Percentiles rank a stretch among this genome's conserved stretches.
phyloP scores from a whole-genome alignment of 64 coral and sea anemone genomes.

The Hydrozoanthus tunicans region DNA sequence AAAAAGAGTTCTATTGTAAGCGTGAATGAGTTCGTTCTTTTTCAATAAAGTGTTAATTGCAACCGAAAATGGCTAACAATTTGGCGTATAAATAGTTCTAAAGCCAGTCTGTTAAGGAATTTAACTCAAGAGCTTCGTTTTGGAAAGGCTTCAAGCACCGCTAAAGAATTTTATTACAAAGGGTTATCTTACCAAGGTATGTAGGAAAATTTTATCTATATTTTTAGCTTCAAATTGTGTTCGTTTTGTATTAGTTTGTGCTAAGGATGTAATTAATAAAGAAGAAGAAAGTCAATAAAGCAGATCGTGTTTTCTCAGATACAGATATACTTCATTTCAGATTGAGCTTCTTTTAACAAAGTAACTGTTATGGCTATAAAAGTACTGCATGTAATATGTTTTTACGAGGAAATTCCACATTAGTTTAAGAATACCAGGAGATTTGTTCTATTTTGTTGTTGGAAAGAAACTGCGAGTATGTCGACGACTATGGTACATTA shows the following conservation, averaged over 20 bases:
- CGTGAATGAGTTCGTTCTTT: conserved; percentile 9
- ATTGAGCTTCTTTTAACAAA: too few relatives aligned
- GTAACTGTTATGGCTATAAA: too few relatives aligned
- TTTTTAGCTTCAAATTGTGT: conserved; percentile 22
- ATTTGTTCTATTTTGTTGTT: too few relatives aligned
- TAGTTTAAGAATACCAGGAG: too few relatives aligned
- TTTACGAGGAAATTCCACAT: too few relatives aligned
- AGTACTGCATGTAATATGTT: too few relatives aligned
- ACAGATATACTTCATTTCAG: neutral
- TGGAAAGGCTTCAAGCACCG: neutral
- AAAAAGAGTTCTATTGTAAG: conserved; percentile 2
- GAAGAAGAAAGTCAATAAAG: neutral
- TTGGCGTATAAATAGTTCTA: conserved; percentile 17
- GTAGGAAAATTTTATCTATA: neutral
- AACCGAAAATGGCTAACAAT: conserved; percentile 33
- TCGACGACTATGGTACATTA: too few relatives aligned
- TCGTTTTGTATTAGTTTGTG: conserved; percentile 12
- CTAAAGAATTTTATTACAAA: neutral
- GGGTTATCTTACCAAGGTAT: neutral
- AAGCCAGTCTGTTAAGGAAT: neutral
- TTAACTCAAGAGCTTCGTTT: neutral
- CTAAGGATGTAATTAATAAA: conserved; percentile 43
- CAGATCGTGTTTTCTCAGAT: neutral
- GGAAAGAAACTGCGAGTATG: too few relatives aligned
- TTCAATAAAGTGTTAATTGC: conserved; percentile 60